phyloP scores from a whole-genome alignment of 2,113 vertebrate genomes.

The Strix uralensis region DNA sequence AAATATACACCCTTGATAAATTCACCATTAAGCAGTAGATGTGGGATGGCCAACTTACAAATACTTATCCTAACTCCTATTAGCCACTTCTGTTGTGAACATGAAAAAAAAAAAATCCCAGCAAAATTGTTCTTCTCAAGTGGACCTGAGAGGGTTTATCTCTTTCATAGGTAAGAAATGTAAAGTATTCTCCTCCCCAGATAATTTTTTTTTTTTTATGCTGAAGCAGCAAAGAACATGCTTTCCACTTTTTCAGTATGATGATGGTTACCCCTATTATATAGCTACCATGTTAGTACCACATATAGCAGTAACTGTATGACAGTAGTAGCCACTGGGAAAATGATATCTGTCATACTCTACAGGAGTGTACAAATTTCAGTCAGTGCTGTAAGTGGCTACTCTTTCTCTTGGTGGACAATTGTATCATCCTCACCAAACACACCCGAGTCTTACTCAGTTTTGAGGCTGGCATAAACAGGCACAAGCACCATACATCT shows the following conservation, averaged over 20 bases:
- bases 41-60: background rate
- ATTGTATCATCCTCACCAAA: background rate
- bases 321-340: background rate
- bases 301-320: background rate
- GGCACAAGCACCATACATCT: background rate
- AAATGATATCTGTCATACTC: background rate
- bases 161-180: background rate
- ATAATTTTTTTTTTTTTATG: background rate
- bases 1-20: background rate
- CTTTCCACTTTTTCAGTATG: background rate
- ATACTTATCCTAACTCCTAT: background rate
- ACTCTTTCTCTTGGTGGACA: background rate
- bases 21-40: background rate
- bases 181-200: background rate
- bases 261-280: background rate
- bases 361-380: background rate
- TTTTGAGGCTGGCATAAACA: background rate
- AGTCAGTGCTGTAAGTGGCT: background rate
- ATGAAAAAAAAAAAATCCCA: background rate
- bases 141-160: background rate
- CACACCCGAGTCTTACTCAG: background rate
- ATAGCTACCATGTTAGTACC: background rate
- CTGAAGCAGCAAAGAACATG: background rate
- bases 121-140: background rate
- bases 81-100: background rate